Evolutionary conservation across 2,797 vertebrate species (phyloP), one percentile per base, ranked within the genome.

Genomic region (Aphelocoma californica): DNA sequence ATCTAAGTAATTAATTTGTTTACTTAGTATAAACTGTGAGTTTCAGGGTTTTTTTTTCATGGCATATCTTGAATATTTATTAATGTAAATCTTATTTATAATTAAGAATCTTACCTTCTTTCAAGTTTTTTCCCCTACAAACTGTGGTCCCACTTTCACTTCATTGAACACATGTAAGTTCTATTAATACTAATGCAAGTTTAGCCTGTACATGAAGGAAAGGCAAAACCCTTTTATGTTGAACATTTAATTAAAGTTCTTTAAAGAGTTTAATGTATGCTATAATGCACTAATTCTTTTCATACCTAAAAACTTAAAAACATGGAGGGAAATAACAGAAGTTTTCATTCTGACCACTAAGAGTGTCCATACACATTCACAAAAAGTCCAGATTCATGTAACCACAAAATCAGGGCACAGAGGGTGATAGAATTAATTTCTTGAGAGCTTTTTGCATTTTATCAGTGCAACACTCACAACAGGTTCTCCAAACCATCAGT

Each of bases 241-340:
- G 36, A 77, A 78, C 2, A 1, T 72, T 95, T 94, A 92, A 92
- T 92, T 96, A 86, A 93, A 93, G 32, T 45, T 84, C 71, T 87
- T 95, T 74, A 69, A 83, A 92, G 75, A 84, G 45, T 65, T 95
- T 66, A 73, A 78, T 78, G 24, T 78, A n/a, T 89, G 25, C 12
- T 92, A 51, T 71, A 86, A 91, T 31, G 26, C 90, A 23, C 29
- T 94, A 92, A 96, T 84, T 90, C 82, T 86, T 95, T 93, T 93
- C 42, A 93, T 86, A 86, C 15, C 23, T 90, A 92, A 72, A 42
- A 78, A 80, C 34, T 78, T 84, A 70, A 91, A 95, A 91, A 42
- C 29, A 71, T 65, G 53, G 42, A 77, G 14, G 12, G 5, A 24
- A 57, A n/a, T 64, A 78, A 71, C 6, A 61, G 29, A 84, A 91